Base-by-base conservation (phyloP, 2,888 invertebrate genomes). In the Tachina grossa region DNA sequence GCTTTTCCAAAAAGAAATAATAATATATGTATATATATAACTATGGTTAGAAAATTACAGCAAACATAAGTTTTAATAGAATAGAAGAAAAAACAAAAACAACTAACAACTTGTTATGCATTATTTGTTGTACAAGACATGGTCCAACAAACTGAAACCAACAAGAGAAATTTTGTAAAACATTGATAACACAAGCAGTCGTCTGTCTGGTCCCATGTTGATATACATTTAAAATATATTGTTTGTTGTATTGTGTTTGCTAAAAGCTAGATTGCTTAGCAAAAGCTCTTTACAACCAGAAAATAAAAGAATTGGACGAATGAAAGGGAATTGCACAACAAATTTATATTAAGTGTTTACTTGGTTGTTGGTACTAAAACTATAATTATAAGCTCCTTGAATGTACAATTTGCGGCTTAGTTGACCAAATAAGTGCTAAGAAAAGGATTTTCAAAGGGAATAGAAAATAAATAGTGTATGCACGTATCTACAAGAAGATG, bases 321-420 rank as follows among this genome's bases (percentile, higher is more conserved):
- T 10, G 9, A 31, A 8, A 19, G 41, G 41, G 4, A 22, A 61
- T 61, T 39, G 53, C 6, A 51, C 4, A 39, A 66, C 4, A 39
- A 31, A 43, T 14, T 22, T 1, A 10, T 39, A 55, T 1, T n/a
- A 13, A 9, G 39, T 31, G 0, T 63, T 66, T 61, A 31, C 49
- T 61, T 19, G 19, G 53, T 53, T 8, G 5, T 63, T 16, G 51
- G 45, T 49, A 59, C 47, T 41, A 68, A 49, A 61, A 63, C 76
- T 51, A 75, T 79, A 84, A 84, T 80, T 71, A 53, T 65, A 77
- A 84, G 66, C 76, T 68, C 76, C 80, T 84, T 72, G 61, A 72
- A 66, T 81, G 41, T 68, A 69, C 51, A 53, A 72, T 84, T 72
- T 72, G 66, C 80, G 66, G 59, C 61, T 77, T 69, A 69, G 75